Evolutionary conservation across 1,140 invertebrate species (phyloP).

Genomic region (Drosophila triauraria): DNA sequence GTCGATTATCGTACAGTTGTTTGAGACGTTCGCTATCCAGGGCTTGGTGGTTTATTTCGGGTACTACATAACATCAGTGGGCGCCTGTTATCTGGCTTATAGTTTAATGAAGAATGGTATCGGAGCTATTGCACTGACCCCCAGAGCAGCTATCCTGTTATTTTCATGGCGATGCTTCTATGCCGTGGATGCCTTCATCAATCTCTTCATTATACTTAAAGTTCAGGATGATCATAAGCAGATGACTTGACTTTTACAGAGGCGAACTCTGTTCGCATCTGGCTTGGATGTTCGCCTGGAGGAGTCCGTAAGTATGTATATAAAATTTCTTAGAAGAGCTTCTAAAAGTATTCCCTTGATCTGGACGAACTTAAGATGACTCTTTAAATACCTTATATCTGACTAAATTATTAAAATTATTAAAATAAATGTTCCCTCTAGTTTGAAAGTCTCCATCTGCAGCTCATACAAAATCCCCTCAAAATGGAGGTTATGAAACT

Average conservation of each 20-base stretch:
- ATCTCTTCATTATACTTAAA: background rate
- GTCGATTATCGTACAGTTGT: background rate
- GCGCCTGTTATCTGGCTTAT: slow-evolving; percentile 1
- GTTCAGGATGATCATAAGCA: slow-evolving; percentile 14
- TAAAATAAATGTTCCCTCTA: background rate
- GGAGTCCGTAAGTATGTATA: slow-evolving; percentile 4
- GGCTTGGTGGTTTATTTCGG: background rate
- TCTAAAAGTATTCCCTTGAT: no score
- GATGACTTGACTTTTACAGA: background rate
- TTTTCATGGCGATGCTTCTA: background rate
- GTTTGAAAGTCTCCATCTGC: slow-evolving; percentile 35
- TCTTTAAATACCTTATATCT: no score
- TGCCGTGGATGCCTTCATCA: slow-evolving; percentile 5
- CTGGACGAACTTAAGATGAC: no score
- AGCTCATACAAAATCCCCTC: slow-evolving; percentile 22
- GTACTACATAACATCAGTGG: slow-evolving; percentile 16
- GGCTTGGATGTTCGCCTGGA: slow-evolving; percentile 34
- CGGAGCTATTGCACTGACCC: background rate
- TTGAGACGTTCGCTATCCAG: slow-evolving; percentile 10
- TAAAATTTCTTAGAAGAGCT: background rate
- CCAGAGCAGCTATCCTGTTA: background rate
- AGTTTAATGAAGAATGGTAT: background rate
- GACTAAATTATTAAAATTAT: background rate
- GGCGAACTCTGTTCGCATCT: slow-evolving; percentile 12
- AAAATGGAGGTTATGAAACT: slow-evolving; percentile 21